A percentile compares a stretch with the other conserved stretches of the same genome.
These are phyloP conservation scores for Aldabrachelys gigantea DNA, from an alignment of 2,113 vertebrate genomes.

Conservation along the genomic window DNA sequence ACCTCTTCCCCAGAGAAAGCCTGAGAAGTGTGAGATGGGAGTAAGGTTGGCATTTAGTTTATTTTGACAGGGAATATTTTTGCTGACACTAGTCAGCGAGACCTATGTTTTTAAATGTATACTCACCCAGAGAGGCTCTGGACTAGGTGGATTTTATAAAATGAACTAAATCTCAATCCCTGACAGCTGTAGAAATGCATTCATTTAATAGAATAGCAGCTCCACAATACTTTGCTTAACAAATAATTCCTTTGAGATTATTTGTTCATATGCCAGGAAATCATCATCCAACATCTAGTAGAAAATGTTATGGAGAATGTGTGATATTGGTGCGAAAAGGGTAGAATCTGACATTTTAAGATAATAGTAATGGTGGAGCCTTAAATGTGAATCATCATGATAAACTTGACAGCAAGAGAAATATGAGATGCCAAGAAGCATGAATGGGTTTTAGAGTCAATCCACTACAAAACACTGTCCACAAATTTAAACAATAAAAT, in stretches of 20 bases:
- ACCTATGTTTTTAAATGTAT: neutral
- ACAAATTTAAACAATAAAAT: neutral
- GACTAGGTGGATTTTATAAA: neutral
- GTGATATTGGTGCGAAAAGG: neutral
- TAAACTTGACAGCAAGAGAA: neutral
- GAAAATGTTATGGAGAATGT: neutral
- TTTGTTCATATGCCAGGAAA: constrained; percentile 10
- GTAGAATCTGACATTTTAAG: neutral
- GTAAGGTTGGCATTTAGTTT: neutral
- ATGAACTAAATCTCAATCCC: neutral
- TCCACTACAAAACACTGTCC: neutral
- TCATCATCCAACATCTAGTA: neutral
- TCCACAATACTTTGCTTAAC: neutral
- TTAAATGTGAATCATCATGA: neutral
- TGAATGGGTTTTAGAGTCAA: neutral
- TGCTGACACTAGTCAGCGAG: neutral
- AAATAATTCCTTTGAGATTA: neutral
- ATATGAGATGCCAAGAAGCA: neutral
- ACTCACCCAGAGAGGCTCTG: neutral
- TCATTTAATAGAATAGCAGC: neutral
- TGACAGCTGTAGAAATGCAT: neutral
- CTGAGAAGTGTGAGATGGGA: neutral
- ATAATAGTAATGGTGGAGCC: neutral
- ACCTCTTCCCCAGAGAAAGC: neutral
- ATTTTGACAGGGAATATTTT: constrained; percentile 10